Evolutionary conservation across 2,888 invertebrate species (phyloP), one percentile per base, ranked within the genome.

Genomic region (Dendrolimus pini): DNA sequence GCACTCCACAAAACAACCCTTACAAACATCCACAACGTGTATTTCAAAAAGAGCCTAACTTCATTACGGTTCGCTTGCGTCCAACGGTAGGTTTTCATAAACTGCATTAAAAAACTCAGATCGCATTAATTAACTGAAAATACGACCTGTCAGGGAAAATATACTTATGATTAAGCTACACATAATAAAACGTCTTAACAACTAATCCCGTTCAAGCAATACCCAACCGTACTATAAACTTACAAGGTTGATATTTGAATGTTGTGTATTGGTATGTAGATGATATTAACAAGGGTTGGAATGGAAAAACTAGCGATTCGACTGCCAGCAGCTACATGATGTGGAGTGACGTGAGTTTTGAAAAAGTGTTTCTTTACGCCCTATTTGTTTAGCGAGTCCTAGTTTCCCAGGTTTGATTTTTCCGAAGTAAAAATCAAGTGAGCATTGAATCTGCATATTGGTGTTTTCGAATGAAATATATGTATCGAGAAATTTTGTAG

Each of bases 91-190:
- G 59, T 60, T 30, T 63, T 52, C 54, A 68, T 63, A 58, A 60
- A 56, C 13, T 56, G 47, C 56, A 59, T 65, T 62, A 61, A 62
- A 41, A 53, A 61, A 53, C 47, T 47, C 57, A 68, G 72, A 69
- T 70, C 64, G 63, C 66, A 75, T 76, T 82, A 83, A 83, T 81
- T 82, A 83, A 82, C 77, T 78, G 74, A 75, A 81, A 81, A 75
- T 77, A 70, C 65, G 65, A 74, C 71, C 74, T 77, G 77, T 72
- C 74, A 70, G 68, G 60, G 60, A 68, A 71, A 72, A 74, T 47
- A 47, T 61, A 60, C 54, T 60, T 62, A 58, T 56, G 52, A 56
- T 52, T 54, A 1, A 41, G 13, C 53, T 47, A 3, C 12, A 9
- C 47, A 53, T 7, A 54, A 12, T 55, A 41, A 10, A 58, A 55